phyloP scores from a whole-genome alignment of 2,888 invertebrate species.

The Archips xylosteana region DNA sequence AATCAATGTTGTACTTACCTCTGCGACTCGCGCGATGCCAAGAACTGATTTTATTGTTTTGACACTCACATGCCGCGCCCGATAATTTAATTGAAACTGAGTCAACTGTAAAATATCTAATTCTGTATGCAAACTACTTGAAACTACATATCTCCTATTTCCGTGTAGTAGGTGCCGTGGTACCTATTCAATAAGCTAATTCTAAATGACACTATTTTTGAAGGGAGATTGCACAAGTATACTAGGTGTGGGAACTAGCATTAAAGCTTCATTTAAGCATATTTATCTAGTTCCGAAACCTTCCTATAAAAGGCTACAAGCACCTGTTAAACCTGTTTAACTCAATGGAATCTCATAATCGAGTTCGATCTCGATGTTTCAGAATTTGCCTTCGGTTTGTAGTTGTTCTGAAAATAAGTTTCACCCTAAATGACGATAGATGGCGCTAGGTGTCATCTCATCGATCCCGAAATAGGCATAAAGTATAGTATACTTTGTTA shows the following conservation, averaged over 20 bases:
- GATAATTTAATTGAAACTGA: constrained; percentile 51
- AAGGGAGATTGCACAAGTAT: neutral
- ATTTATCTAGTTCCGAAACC: no score
- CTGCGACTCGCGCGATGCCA: constrained; percentile 33
- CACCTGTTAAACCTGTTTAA: no score
- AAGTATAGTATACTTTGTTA: no score
- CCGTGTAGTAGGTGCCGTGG: no score
- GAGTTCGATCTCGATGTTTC: no score
- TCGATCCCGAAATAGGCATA: neutral
- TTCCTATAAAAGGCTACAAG: no score
- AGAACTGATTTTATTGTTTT: constrained; percentile 47
- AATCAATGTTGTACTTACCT: constrained; percentile 49
- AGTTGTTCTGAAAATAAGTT: neutral
- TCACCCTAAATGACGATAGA: constrained; percentile 13
- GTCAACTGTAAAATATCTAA: constrained; percentile 35
- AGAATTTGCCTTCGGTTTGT: neutral
- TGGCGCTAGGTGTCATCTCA: constrained; percentile 14
- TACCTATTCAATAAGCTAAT: no score
- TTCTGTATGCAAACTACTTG: neutral
- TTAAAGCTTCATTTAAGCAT: neutral
- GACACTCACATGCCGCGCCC: constrained; percentile 50
- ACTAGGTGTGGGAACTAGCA: neutral
- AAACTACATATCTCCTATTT: neutral
- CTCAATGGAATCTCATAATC: no score
- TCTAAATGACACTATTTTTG: no score